Evolutionary conservation across 37 sponge, comb jelly and placozoan genomes (phyloP).

Genomic region (Axinella damicornis): DNA sequence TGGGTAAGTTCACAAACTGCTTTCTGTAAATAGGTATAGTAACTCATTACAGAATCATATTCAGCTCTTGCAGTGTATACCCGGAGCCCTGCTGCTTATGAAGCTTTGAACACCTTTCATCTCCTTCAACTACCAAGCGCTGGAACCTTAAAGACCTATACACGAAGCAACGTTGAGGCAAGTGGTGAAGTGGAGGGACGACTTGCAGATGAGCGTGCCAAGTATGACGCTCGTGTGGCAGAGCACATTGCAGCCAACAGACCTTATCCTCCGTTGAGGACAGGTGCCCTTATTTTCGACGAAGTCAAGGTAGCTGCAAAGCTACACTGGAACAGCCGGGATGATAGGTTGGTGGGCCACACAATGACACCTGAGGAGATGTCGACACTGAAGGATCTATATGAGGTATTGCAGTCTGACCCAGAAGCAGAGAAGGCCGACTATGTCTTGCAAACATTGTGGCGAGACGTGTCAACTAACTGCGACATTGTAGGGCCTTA

Average conservation of each 20-base stretch:
- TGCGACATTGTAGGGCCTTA: slow-evolving; percentile 48
- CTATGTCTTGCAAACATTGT: slow-evolving; percentile 27
- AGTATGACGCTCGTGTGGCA: not conserved
- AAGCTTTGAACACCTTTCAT: not conserved
- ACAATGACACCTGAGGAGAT: slow-evolving; percentile 33
- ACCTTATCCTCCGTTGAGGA: not conserved
- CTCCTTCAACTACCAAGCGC: not conserved
- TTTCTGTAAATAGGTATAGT: no score
- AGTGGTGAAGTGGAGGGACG: not conserved
- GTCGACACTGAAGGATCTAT: not conserved
- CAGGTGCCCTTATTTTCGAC: not conserved
- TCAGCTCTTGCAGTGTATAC: slow-evolving; percentile 6
- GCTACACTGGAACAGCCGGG: slow-evolving; percentile 38
- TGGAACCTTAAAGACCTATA: slow-evolving; percentile 11
- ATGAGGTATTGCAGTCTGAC: not conserved
- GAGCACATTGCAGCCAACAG: not conserved
- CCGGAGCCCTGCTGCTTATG: not conserved
- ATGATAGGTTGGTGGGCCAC: slow-evolving; percentile 13
- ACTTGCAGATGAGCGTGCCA: not conserved
- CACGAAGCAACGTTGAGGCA: not conserved
- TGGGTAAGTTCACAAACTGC: no score
- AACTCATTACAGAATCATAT: no score
- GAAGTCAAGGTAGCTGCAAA: slow-evolving; percentile 38
- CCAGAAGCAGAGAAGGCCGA: not conserved
- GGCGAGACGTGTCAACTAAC: not conserved